Conservation (phyloP, 1,140 invertebrate species). For the Neotoxoptera formosana region DNA sequence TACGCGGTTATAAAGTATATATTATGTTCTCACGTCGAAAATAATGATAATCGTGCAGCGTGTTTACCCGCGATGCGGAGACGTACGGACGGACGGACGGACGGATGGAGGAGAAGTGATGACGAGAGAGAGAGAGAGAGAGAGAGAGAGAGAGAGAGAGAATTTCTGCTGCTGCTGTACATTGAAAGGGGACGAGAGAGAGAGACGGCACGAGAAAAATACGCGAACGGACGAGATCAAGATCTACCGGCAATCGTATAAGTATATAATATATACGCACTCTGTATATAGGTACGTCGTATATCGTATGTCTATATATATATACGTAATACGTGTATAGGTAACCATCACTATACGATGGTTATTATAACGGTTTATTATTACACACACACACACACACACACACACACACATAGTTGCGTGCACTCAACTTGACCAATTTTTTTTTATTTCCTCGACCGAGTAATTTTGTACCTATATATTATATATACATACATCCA, state of each 20-base stretch:
- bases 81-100: no score
- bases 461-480: not conserved
- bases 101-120: not conserved
- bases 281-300: slow-evolving; percentile 1
- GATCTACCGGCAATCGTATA: not conserved
- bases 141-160: not conserved
- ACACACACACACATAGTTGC: not conserved
- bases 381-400: not conserved
- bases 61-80: no score
- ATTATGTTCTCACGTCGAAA: not conserved
- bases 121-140: not conserved
- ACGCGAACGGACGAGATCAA: not conserved
- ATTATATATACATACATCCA: not conserved
- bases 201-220: not conserved
- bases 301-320: not conserved
- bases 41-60: not conserved
- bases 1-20: not conserved
- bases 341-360: not conserved
- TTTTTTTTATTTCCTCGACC: not conserved
- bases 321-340: not conserved
- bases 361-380: slow-evolving; percentile 9
- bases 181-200: not conserved
- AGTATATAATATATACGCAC: not conserved
- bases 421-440: not conserved
- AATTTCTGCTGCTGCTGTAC: no score